These are phyloP conservation scores for Callipepla squamata DNA, from an alignment of 2,113 vertebrate genomes.

Conservation along the genomic window DNA sequence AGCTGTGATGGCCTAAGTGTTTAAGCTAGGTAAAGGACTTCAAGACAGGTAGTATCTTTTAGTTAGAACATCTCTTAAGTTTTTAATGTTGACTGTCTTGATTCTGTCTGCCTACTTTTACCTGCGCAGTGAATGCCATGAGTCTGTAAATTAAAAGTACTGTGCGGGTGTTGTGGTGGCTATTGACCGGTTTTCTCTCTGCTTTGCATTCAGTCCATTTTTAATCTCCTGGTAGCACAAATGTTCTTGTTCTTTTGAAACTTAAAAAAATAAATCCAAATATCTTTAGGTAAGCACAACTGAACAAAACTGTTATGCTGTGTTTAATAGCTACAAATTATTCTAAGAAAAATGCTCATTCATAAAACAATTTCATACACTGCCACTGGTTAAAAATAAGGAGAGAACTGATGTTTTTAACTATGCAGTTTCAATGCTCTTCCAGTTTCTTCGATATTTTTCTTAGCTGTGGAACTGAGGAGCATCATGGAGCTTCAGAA, in stretches of 20 bases:
- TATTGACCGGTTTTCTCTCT: not conserved
- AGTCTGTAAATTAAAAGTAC: not conserved
- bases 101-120: not conserved
- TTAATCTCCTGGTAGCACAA: not conserved
- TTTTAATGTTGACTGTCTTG: not conserved
- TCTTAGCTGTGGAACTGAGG: not conserved
- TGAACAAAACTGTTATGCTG: not conserved
- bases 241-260: not conserved
- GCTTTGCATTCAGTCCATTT: rapidly evolving
- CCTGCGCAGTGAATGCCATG: not conserved
- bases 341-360: not conserved
- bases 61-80: not conserved
- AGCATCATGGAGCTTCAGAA: not conserved
- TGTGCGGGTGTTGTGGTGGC: not conserved
- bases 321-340: not conserved
- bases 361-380: not conserved
- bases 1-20: not conserved
- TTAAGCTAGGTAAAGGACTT: not conserved
- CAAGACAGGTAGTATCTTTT: not conserved
- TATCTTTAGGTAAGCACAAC: not conserved
- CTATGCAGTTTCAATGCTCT: not conserved
- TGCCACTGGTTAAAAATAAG: not conserved
- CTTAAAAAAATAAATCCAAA: not conserved
- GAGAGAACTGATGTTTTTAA: not conserved
- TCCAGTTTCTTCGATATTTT: not conserved